Evolutionary conservation across 2,797 vertebrate genomes (phyloP).

Genomic region (Sebastiscus tertius): DNA sequence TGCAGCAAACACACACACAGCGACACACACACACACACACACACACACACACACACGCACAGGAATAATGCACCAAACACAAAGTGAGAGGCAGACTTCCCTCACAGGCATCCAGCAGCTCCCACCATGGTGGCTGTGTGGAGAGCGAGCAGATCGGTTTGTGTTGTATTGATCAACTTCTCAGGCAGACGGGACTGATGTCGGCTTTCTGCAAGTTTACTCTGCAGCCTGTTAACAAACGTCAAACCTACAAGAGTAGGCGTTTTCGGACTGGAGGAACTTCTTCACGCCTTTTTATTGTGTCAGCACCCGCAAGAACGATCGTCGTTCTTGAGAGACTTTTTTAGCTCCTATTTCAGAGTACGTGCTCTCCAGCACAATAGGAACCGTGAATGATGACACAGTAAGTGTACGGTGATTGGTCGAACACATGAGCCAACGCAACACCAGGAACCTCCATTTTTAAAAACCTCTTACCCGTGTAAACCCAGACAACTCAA

Average conservation of each 20-base stretch:
- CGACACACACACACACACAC: constrained; percentile 9
- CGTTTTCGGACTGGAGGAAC: no score
- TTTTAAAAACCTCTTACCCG: no score
- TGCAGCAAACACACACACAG: constrained; percentile 69
- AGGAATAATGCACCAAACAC: constrained; percentile 61
- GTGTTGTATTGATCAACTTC: constrained; percentile 32
- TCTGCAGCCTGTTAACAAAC: not conserved
- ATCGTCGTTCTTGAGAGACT: no score
- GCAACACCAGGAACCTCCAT: no score
- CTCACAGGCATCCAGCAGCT: constrained; percentile 20
- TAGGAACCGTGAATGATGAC: no score
- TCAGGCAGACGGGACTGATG: not conserved
- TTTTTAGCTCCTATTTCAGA: no score
- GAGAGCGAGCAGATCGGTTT: not conserved
- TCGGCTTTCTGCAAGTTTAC: constrained; percentile 29
- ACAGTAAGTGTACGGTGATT: no score
- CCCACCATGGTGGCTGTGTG: constrained; percentile 1
- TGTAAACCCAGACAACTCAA: no score
- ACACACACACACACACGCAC: not conserved
- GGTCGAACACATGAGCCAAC: no score
- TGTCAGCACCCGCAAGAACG: not conserved
- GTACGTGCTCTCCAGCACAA: no score
- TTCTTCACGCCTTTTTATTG: no score
- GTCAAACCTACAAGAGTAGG: not conserved
- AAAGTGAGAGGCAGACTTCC: constrained; percentile 29